A percentile compares a stretch with the other conserved stretches of the same genome.
phyloP scores from a whole-genome alignment of 2,113 vertebrate species.

The Phaethon lepturus region DNA sequence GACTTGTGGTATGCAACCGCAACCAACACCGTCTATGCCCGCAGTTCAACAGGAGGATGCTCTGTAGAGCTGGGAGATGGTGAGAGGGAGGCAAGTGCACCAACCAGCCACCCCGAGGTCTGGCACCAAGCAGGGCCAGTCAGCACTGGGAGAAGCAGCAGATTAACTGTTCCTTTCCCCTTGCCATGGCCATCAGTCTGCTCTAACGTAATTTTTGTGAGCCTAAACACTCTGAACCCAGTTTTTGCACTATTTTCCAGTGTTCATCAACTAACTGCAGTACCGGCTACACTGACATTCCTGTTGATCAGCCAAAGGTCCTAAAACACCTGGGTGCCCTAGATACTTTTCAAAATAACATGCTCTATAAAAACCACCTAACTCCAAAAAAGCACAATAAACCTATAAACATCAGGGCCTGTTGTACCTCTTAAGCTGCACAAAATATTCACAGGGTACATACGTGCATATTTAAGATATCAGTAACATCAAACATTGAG shows the following conservation, averaged over 20 bases:
- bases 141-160: background rate
- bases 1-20: too few relatives aligned
- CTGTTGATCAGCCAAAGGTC: background rate
- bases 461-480: background rate
- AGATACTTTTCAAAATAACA: background rate
- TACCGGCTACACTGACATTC: background rate
- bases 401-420: background rate
- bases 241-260: background rate
- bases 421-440: background rate
- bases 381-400: background rate
- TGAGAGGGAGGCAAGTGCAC: fast-evolving
- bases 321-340: background rate
- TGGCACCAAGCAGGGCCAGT: background rate
- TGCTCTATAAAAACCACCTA: background rate
- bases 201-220: background rate
- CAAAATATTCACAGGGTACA: background rate
- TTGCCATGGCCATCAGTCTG: background rate
- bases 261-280: background rate
- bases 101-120: background rate
- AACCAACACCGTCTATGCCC: fast-evolving
- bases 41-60: background rate
- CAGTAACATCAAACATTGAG: background rate
- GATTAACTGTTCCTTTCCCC: background rate
- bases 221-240: background rate
- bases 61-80: background rate